Base-by-base conservation (phyloP, 2,113 vertebrate species). In the Ciconia boyciana region DNA sequence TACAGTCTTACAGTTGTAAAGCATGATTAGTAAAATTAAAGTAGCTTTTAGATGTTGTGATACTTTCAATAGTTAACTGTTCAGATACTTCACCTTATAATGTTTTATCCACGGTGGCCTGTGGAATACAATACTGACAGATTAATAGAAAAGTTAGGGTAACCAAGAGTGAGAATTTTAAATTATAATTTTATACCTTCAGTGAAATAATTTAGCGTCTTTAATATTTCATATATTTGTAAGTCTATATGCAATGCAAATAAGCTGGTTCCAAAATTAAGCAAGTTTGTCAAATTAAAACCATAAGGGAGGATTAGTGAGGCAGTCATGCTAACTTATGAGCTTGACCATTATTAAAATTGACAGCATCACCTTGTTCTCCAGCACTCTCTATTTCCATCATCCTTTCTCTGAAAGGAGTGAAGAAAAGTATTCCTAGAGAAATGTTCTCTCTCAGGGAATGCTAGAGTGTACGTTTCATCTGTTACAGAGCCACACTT, bases 311-410 rank as follows among this genome's bases (percentile, higher is more conserved):
- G 3, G 6, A 19, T 32, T 16, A 43, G 9, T 7, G 39, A 77
- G 51, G 22, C 58, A 44, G 24, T 19, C 25, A 7, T 8, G 16
- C 34, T 52, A 7, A 12, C 0, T 3, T 21, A 32, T 0, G 5
- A 70, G 34, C 28, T 16, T 76, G 26, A 22, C 25, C 10, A 3
- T 20, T 36, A 51, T 4, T 41, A 11, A 55, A 62, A 39, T 1
- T 17, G 19, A 41, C 20, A 71, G 70, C 64, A 41, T 7, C 22
- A 4, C 4, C 3, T 29, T 2, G 3, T 13, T 51, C 36, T 68
- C 46, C 49, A 77, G 57, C 39, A 29, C 39, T 21, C 58, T 10
- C 21, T 36, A 2, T 17, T 10, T 10, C 10, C 22, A 62, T 39
- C 44, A 26, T 20, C 71, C 51, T 29, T 55, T 76, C 70, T 41